A percentile compares a stretch with the other conserved stretches of the same genome.
These are phyloP conservation scores for Limnephilus auricula DNA, from an alignment of 2,888 invertebrate genomes.

Conservation along the genomic window DNA sequence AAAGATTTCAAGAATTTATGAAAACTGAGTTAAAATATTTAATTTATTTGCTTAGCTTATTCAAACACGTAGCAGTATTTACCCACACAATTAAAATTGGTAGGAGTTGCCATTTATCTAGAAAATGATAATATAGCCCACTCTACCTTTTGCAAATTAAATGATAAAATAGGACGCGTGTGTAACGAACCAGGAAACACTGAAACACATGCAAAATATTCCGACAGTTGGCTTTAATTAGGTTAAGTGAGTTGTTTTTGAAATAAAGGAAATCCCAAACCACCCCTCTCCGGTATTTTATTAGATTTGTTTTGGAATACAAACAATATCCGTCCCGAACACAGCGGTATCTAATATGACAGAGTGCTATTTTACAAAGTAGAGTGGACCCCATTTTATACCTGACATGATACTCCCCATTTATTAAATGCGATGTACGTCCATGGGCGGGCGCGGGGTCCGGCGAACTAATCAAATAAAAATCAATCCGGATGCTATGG, in stretches of 20 bases:
- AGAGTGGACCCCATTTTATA: constrained; percentile 45
- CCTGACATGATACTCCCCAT: constrained; percentile 59
- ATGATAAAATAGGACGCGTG: not conserved
- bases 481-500: constrained; percentile 59
- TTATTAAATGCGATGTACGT: constrained; percentile 58
- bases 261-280: constrained; percentile 62
- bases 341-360: constrained; percentile 58
- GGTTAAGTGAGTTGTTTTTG: constrained; percentile 58
- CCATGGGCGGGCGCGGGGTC: constrained; percentile 38
- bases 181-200: constrained; percentile 55
- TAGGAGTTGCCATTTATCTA: not conserved
- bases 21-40: not conserved
- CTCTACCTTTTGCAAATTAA: constrained; percentile 8
- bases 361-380: constrained; percentile 61
- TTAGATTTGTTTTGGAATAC: constrained; percentile 64
- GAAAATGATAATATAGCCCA: not conserved
- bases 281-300: constrained; percentile 58
- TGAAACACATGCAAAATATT: constrained; percentile 44
- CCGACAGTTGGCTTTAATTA: constrained; percentile 51
- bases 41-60: not conserved
- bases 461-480: constrained; percentile 64
- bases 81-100: not conserved
- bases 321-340: constrained; percentile 60
- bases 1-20: not conserved
- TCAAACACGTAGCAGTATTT: not conserved